These are phyloP conservation scores for Lepidothrix coronata DNA, from an alignment of 2,113 vertebrate genomes.

Conservation along the genomic window DNA sequence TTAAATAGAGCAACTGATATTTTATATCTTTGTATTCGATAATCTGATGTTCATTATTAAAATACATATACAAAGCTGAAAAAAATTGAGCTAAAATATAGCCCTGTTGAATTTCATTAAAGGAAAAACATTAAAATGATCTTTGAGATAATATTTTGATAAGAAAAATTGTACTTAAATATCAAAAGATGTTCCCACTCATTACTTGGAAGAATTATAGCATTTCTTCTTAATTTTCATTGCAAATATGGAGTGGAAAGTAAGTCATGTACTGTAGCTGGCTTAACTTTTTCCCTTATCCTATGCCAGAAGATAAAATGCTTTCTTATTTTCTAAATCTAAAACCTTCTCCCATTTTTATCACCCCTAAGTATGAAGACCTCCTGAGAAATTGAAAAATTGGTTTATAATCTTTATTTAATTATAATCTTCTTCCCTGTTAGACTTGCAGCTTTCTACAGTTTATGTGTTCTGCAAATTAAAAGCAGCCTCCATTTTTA, in stretches of 20 bases:
- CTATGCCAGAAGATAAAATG: neutral
- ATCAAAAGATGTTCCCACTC: neutral
- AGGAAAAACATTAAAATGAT: neutral
- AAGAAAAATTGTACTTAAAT: neutral
- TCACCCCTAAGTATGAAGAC: neutral
- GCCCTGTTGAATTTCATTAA: neutral
- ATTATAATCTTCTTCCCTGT: neutral
- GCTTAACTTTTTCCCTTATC: neutral
- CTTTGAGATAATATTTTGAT: neutral
- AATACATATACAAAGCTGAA: neutral
- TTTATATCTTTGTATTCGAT: neutral
- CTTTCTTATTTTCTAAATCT: neutral
- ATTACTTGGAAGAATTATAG: neutral
- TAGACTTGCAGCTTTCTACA: neutral
- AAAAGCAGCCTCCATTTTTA: neutral
- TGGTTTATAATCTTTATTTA: neutral
- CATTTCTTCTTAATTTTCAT: neutral
- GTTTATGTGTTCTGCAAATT: neutral
- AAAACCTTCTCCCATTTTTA: neutral
- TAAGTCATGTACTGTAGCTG: neutral
- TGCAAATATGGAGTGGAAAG: neutral
- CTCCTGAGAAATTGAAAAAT: neutral
- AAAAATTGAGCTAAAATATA: neutral
- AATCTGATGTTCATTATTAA: conserved; percentile 23
- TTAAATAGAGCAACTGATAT: neutral